Percentiles rank a stretch among this genome's conserved stretches.
Conservation (phyloP, 2,797 vertebrate genomes). For the Serranus cabrilla region DNA sequence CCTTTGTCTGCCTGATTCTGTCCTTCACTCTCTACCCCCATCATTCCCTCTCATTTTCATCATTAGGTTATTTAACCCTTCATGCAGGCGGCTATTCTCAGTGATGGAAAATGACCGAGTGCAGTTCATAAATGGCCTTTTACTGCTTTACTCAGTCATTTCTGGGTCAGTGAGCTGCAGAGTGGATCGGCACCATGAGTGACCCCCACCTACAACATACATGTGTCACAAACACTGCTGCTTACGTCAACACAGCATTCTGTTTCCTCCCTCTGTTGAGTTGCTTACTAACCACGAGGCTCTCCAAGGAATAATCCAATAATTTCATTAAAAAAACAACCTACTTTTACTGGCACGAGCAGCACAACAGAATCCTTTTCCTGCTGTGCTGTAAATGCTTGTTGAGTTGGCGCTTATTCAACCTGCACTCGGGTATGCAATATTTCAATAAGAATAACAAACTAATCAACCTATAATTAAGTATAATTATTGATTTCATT, state of each 20-base stretch:
- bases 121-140: conserved; percentile 75
- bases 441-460: neutral
- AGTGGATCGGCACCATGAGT: conserved; percentile 55
- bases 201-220: conserved; percentile 32
- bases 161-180: conserved; percentile 76
- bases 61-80: conserved; percentile 64
- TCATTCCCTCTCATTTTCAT: conserved; percentile 53
- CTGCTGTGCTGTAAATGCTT: conserved; percentile 3
- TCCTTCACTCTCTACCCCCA: conserved; percentile 17
- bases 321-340: conserved; percentile 11
- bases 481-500: conserved; percentile 29
- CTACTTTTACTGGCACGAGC: conserved; percentile 7
- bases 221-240: conserved; percentile 1
- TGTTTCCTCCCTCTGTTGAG: neutral
- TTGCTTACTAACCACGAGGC: neutral
- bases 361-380: neutral
- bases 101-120: conserved; percentile 67
- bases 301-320: conserved; percentile 24
- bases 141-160: conserved; percentile 80
- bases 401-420: neutral
- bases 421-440: neutral
- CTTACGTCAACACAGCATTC: neutral
- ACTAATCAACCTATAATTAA: conserved; percentile 30
- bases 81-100: conserved; percentile 33
- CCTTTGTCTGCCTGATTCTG: conserved; percentile 57